Conservation (phyloP, 1,140 invertebrate species). For the Drosophila miranda region DNA sequence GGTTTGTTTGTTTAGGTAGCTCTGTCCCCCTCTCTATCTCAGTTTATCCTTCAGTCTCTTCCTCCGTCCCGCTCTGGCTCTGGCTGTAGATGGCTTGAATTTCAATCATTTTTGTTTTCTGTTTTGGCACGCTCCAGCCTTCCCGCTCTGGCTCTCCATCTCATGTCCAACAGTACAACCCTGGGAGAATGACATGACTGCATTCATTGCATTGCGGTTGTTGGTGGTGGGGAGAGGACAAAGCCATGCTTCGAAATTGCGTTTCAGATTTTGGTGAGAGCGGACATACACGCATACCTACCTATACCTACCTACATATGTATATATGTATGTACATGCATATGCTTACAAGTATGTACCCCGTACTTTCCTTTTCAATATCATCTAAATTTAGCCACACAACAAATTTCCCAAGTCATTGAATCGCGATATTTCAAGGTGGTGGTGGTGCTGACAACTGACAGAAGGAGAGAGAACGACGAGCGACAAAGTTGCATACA, state of each 20-base stretch:
- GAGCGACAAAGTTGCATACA: not conserved
- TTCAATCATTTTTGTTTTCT: conserved; percentile 41
- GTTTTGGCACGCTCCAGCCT: not conserved
- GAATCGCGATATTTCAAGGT: conserved; percentile 47
- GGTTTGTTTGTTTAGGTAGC: not conserved
- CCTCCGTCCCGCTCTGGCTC: conserved; percentile 3
- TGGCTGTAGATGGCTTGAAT: conserved; percentile 49
- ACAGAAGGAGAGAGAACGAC: conserved; percentile 1
- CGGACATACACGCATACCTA: too few species aligned
- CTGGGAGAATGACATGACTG: too few species aligned
- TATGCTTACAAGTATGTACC: not conserved
- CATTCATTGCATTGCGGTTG: too few species aligned
- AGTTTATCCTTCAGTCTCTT: conserved; percentile 2
- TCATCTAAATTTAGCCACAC: not conserved
- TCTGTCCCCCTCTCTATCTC: not conserved
- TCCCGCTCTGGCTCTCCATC: too few species aligned
- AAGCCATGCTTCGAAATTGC: too few species aligned
- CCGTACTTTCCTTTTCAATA: conserved; percentile 23
- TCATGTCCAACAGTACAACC: too few species aligned
- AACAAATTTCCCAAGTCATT: conserved; percentile 27
- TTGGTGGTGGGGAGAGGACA: too few species aligned
- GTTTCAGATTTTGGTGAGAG: too few species aligned
- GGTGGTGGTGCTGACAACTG: not conserved
- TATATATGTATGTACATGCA: not conserved
- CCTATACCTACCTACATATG: too few species aligned